Percentiles rank a stretch among this genome's conserved stretches.
phyloP scores from a whole-genome alignment of 2,888 invertebrate species.

The Drosophila neoperkinsi region DNA sequence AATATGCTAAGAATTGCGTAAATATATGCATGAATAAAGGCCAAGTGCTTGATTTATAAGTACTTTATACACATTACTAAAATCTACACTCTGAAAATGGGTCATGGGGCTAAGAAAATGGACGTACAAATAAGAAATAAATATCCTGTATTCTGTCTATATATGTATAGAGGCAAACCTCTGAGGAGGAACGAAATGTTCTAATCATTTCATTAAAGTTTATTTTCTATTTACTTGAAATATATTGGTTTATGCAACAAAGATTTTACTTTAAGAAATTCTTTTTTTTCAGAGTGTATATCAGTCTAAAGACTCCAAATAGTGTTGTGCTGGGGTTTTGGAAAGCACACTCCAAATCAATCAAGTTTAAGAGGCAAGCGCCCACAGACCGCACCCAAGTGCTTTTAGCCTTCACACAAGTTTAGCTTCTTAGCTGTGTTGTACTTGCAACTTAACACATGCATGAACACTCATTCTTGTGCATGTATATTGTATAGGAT shows the following conservation, averaged over 20 bases:
- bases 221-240: background rate
- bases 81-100: background rate
- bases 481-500: background rate
- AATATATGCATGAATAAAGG: slow-evolving; percentile 29
- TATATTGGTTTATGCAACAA: background rate
- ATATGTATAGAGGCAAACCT: background rate
- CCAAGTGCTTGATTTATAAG: slow-evolving; percentile 49
- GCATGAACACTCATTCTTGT: background rate
- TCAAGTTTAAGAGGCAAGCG: slow-evolving; percentile 35
- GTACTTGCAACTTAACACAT: slow-evolving; percentile 16
- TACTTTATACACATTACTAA: slow-evolving; percentile 1
- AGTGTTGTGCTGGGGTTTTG: slow-evolving; percentile 8
- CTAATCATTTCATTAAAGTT: background rate
- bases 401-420: slow-evolving; percentile 27
- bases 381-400: slow-evolving; percentile 33
- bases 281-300: background rate
- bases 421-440: slow-evolving; percentile 1
- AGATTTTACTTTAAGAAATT: background rate
- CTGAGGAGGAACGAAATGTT: background rate
- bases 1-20: slow-evolving; percentile 32
- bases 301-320: background rate
- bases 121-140: background rate
- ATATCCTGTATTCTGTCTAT: too few species aligned
- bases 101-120: background rate
- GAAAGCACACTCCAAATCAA: slow-evolving; percentile 58